Percentiles rank a stretch among this genome's conserved stretches.
phyloP scores from a whole-genome alignment of 1,140 invertebrate genomes.

The Gonatopus flavifemur region DNA sequence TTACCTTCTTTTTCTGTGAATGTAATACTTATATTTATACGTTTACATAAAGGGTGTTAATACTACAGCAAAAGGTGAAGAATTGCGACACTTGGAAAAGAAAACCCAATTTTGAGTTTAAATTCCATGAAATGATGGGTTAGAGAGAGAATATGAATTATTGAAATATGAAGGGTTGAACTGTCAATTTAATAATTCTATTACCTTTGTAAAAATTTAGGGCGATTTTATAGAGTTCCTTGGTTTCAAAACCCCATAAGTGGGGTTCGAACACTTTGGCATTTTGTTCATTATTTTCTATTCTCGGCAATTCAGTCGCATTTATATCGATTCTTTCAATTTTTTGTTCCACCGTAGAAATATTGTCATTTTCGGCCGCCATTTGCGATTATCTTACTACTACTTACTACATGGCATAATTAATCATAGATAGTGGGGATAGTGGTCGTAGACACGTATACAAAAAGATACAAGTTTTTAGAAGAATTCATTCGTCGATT shows the following conservation, averaged over 20 bases:
- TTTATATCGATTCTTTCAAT: conserved; percentile 39
- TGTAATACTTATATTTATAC: conserved; percentile 14
- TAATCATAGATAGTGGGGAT: too few species aligned
- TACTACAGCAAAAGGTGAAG: too few species aligned
- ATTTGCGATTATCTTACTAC: conserved; percentile 36
- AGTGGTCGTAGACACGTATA: too few species aligned
- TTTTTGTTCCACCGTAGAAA: conserved; percentile 38
- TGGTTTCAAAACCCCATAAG: conserved; percentile 51
- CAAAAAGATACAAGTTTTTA: too few species aligned
- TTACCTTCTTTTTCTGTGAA: conserved; percentile 94
- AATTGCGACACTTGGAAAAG: too few species aligned
- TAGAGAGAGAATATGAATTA: not conserved
- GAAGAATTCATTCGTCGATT: too few species aligned
- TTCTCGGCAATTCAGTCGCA: conserved; percentile 17
- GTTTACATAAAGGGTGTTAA: too few species aligned
- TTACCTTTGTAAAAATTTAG: conserved; percentile 88
- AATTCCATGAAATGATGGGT: not conserved
- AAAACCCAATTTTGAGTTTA: not conserved
- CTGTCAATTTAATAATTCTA: conserved; percentile 13
- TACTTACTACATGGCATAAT: too few species aligned
- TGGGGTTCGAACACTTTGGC: conserved; percentile 31
- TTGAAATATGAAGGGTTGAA: not conserved
- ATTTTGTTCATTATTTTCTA: conserved; percentile 13
- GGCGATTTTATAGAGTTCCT: conserved; percentile 83
- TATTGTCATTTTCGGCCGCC: conserved; percentile 43